Evolutionary conservation across 2,113 vertebrate species (phyloP), one percentile per base, ranked within the genome.

Genomic region (Cryptotis parvus): DNA sequence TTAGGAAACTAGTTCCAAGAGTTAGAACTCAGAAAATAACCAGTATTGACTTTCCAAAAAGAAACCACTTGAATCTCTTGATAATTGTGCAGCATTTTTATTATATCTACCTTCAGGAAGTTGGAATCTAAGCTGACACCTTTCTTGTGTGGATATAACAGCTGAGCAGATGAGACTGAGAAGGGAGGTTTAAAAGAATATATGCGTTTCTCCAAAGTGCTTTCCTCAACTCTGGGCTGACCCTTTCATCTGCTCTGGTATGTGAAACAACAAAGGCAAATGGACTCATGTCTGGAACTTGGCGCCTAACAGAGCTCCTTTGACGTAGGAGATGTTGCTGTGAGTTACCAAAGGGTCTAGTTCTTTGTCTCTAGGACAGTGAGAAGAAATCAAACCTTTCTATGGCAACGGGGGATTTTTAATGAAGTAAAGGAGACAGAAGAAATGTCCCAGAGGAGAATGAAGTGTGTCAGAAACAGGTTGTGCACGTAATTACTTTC

Each of bases 401-500:
- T 96, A n/a, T 87, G 84, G 92, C 87, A 43, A 87, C 49, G 10
- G 92, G 89, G 37, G 63, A 63, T 92, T 94, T 84, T 94, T 97
- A 97, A 97, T 97, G 96, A 98, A 94, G 93, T 94, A 91, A 97
- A 96, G 85, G 82, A 97, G 84, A 87, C 90, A 92, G 43, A 65
- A 84, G 91, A 79, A 93, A 84, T 92, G 82, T 94, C 94, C 80
- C 85, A 45, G 20, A 93, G 94, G 94, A 96, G 89, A 94, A 91
- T 89, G 91, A 95, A 96, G 92, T 43, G 31, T 95, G 87, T 93
- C 95, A 97, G 94, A 97, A 97, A 91, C 97, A 98, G 97, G 97
- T 97, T 98, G 97, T 94, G 95, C 89, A 86, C 89, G 5, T 97
- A 98, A 98, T 98, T 98, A 97, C 96, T 98, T 98, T 94, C 95